Evolutionary conservation across 2,888 invertebrate species (phyloP), one percentile per base, ranked within the genome.

Genomic region (Epinotia bilunana): DNA sequence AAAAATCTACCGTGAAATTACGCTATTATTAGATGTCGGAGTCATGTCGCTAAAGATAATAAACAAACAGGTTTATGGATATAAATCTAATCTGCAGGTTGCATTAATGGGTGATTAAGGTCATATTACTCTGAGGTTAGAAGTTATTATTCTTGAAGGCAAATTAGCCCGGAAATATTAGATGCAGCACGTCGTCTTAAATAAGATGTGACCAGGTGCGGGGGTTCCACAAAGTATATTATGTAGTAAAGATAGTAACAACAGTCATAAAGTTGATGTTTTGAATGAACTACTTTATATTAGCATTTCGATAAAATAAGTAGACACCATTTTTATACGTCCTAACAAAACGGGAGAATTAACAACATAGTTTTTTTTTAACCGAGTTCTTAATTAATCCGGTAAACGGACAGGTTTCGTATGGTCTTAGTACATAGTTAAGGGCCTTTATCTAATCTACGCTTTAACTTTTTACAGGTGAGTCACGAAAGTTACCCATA

Each of bases 61-160:
- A 75, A 75, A 72, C 65, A 60, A 72, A 67, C 67, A 20, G 58
- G 57, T 67, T 75, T 72, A 62, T 57, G 60, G 46, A 63, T 61
- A 75, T 72, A 62, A 74, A 72, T 72, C 61, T 33, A 65, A 72
- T 75, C 67, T 72, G 67, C 75, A 72, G 71, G 67, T 75, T 67
- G 71, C 61, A 72, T 33, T 72, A 75, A 75, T 75, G 71, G 75
- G 65, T 65, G 62, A 67, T 72, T 75, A 67, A 33, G 75, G 71
- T 72, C 72, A 55, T 67, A 72, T 75, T 75, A 67, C 75, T 72
- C 57, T 67, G 72, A 62, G 72, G 75, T 75, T 67, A 72, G 16
- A 64, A 72, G 71, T 71, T 75, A 72, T 72, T 75, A 75, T 72
- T 62, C 65, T 67, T 57, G 43, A 62, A 75, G 18, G 75, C 33